These are phyloP conservation scores for Drosophila ezoana DNA, from an alignment of 2,888 invertebrate species.

Conservation along the genomic window DNA sequence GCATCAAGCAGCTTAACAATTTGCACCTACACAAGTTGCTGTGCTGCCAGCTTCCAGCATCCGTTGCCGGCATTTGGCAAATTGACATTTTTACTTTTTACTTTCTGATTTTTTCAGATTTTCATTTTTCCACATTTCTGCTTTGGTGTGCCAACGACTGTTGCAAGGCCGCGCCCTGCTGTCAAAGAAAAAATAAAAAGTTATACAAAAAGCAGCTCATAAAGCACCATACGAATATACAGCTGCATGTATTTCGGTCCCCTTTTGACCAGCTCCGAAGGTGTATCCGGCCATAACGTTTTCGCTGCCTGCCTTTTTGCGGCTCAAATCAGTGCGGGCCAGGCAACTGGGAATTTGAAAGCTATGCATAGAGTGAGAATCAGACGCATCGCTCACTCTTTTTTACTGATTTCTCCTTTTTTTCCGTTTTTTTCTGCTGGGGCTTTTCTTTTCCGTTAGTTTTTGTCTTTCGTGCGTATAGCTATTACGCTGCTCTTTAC, in stretches of 20 bases:
- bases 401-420: conserved; percentile 15
- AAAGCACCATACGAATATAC: conserved; percentile 39
- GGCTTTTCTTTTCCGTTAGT: conserved; percentile 28
- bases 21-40: conserved; percentile 51
- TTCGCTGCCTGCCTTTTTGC: conserved; percentile 11
- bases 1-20: conserved; percentile 53
- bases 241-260: conserved; percentile 23
- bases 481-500: conserved; percentile 55
- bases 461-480: conserved; percentile 65
- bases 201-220: conserved; percentile 33
- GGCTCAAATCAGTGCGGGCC: conserved; percentile 47
- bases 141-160: conserved; percentile 33
- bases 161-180: conserved; percentile 17
- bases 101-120: conserved; percentile 11
- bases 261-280: conserved; percentile 46
- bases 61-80: conserved; percentile 72
- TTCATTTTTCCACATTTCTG: conserved; percentile 21
- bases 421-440: conserved; percentile 2
- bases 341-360: conserved; percentile 49
- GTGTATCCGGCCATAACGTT: conserved; percentile 26
- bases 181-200: conserved; percentile 19
- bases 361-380: conserved; percentile 29
- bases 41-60: conserved; percentile 35
- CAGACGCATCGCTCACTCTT: conserved; percentile 31
- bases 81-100: conserved; percentile 72